Percentiles rank a stretch among this genome's conserved stretches.
phyloP scores from a whole-genome alignment of 2,797 vertebrate species.

The Acrossocheilus wenchowensis region DNA sequence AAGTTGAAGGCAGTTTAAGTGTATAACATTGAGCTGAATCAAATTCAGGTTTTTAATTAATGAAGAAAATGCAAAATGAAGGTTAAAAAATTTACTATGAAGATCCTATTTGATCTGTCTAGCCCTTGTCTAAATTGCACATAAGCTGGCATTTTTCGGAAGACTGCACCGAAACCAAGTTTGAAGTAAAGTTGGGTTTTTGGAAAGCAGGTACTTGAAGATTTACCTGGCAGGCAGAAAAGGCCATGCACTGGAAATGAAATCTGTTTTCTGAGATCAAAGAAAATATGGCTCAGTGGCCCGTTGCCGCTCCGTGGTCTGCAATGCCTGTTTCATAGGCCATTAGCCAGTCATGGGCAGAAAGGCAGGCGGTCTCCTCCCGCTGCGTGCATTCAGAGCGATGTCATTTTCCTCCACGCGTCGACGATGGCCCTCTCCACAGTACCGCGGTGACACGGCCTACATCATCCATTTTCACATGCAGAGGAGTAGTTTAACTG shows the following conservation, averaged over 20 bases:
- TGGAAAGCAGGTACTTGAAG: slow-evolving; percentile 9
- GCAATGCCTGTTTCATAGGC: slow-evolving; percentile 54
- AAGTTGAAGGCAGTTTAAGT: not conserved
- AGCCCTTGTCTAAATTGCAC: not conserved
- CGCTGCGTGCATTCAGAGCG: slow-evolving; percentile 40
- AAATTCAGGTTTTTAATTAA: not conserved
- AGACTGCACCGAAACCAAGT: not conserved
- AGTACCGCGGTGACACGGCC: slow-evolving; percentile 32
- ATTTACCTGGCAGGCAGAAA: slow-evolving; percentile 29
- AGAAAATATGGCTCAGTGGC: slow-evolving; percentile 44
- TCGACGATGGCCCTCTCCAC: slow-evolving; percentile 16
- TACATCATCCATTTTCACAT: slow-evolving; percentile 57
- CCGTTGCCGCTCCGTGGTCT: slow-evolving; percentile 25
- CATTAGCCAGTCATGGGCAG: slow-evolving; percentile 56
- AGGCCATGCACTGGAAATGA: slow-evolving; percentile 15
- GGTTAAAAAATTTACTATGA: not conserved
- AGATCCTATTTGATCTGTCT: not conserved
- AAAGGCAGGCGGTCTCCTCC: slow-evolving; percentile 50
- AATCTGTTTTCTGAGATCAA: slow-evolving; percentile 44
- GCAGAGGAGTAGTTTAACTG: slow-evolving; percentile 55
- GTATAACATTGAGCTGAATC: not conserved
- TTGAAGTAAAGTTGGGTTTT: slow-evolving; percentile 13
- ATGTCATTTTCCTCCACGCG: slow-evolving; percentile 44
- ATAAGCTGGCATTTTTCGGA: not conserved
- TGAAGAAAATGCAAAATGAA: too few species aligned